A percentile compares a stretch with the other conserved stretches of the same genome.
Conservation (phyloP, 2,888 invertebrate genomes). For the Pandemis cinnamomeana region DNA sequence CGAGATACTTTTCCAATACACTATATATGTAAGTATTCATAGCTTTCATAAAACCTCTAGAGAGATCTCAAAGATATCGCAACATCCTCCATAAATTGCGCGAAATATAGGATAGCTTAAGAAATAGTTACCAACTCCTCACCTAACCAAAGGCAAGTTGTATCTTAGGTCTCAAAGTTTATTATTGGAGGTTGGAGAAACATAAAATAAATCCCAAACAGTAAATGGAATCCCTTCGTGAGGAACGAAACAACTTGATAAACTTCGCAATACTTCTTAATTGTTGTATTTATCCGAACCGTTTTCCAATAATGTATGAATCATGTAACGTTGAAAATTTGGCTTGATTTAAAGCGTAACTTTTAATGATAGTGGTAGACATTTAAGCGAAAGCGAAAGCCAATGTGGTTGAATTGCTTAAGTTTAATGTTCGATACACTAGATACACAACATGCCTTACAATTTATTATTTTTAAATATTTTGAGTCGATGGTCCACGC, state of each 20-base stretch:
- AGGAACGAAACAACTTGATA: neutral
- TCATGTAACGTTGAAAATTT: neutral
- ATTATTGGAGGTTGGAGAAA: neutral
- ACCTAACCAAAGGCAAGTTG: neutral
- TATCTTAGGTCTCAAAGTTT: conserved; percentile 6
- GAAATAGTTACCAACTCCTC: neutral
- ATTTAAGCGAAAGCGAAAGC: no score
- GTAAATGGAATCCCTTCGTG: conserved; percentile 5
- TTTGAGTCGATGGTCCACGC: no score
- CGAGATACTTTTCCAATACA: conserved; percentile 5
- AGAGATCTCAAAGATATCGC: neutral
- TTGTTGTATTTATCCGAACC: neutral
- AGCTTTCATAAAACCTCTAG: neutral
- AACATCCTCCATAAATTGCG: neutral
- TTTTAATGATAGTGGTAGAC: neutral
- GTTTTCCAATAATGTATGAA: neutral
- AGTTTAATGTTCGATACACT: no score
- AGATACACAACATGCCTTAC: no score
- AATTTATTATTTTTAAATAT: no score
- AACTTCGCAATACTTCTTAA: neutral
- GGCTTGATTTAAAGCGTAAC: no score
- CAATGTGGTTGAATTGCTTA: no score
- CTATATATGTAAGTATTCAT: neutral
- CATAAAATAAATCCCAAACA: conserved; percentile 6
- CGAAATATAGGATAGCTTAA: conserved; percentile 3